These are phyloP conservation scores for Portevinia maculata DNA, from an alignment of 2,888 invertebrate genomes.

Conservation along the genomic window DNA sequence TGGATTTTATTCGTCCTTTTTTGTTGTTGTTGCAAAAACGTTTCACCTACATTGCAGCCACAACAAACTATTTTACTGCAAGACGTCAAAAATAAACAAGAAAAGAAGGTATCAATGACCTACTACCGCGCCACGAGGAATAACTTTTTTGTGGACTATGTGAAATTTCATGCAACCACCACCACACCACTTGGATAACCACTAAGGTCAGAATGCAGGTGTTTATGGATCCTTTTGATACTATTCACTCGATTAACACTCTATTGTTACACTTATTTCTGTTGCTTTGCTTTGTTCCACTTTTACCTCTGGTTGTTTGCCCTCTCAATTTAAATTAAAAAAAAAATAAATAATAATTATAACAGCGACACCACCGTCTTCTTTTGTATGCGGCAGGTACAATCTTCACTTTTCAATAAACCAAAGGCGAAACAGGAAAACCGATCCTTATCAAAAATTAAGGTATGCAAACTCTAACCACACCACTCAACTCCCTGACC, in stretches of 20 bases:
- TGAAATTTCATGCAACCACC: conserved; percentile 49
- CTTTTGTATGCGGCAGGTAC: conserved; percentile 23
- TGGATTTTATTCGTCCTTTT: not conserved
- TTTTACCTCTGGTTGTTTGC: conserved; percentile 13
- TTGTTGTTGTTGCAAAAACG: conserved; percentile 23
- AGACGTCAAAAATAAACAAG: not conserved
- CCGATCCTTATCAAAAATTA: conserved; percentile 70
- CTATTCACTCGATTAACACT: conserved; percentile 72
- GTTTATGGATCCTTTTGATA: conserved; percentile 63
- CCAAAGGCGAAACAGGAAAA: conserved; percentile 52
- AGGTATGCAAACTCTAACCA: conserved; percentile 68
- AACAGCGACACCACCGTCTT: not conserved
- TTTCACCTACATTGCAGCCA: conserved; percentile 46
- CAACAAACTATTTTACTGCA: conserved; percentile 38
- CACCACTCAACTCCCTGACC: conserved; percentile 47
- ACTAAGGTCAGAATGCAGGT: conserved; percentile 64
- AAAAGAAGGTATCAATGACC: conserved; percentile 44
- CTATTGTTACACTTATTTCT: conserved; percentile 68
- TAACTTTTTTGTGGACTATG: conserved; percentile 34
- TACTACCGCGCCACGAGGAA: conserved; percentile 34
- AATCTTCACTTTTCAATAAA: conserved; percentile 60
- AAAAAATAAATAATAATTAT: conserved; percentile 11
- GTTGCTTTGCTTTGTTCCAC: conserved; percentile 28
- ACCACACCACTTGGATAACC: conserved; percentile 34
- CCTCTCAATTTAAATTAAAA: conserved; percentile 6